phyloP scores from a whole-genome alignment of 2,113 vertebrate genomes.

The Ancistrus triradiatus region DNA sequence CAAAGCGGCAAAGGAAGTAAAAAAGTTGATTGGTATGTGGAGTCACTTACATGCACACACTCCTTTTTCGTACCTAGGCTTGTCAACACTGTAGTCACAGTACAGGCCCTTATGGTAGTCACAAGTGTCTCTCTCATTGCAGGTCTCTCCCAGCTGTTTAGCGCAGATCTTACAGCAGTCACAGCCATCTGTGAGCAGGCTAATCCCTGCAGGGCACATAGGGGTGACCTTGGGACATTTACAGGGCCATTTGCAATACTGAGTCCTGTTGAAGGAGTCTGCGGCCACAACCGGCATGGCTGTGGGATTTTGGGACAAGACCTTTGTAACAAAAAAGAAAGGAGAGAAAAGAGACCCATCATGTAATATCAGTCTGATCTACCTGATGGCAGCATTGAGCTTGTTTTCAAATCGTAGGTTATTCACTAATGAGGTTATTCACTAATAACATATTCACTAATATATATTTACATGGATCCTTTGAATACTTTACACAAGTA shows the following conservation, averaged over 20 bases:
- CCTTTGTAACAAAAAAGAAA: slow-evolving; percentile 57
- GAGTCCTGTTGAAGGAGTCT: slow-evolving; percentile 59
- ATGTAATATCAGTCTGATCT: background rate
- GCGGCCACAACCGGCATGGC: slow-evolving; percentile 53
- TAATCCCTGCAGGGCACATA: slow-evolving; percentile 77
- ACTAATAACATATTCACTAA: no score
- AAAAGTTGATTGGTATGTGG: background rate
- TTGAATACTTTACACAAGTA: no score
- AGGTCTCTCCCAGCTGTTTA: slow-evolving; percentile 82
- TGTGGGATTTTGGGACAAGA: slow-evolving; percentile 67
- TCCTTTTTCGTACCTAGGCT: slow-evolving; percentile 99
- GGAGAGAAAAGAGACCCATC: background rate
- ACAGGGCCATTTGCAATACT: slow-evolving; percentile 93
- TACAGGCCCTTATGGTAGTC: slow-evolving; percentile 93
- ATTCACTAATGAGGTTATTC: background rate
- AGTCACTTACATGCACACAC: slow-evolving; percentile 98
- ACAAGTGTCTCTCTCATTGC: slow-evolving; percentile 86
- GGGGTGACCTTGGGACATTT: slow-evolving; percentile 74
- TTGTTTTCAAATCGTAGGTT: background rate
- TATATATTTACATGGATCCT: no score
- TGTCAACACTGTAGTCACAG: slow-evolving; percentile 95
- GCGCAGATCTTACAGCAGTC: slow-evolving; percentile 91
- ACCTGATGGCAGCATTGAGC: slow-evolving; percentile 15
- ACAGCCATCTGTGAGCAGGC: slow-evolving; percentile 89
- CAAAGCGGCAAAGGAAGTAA: background rate